Evolutionary conservation across 2,797 vertebrate species (phyloP), one percentile per base, ranked within the genome.

Genomic region (Okamejei kenojei): DNA sequence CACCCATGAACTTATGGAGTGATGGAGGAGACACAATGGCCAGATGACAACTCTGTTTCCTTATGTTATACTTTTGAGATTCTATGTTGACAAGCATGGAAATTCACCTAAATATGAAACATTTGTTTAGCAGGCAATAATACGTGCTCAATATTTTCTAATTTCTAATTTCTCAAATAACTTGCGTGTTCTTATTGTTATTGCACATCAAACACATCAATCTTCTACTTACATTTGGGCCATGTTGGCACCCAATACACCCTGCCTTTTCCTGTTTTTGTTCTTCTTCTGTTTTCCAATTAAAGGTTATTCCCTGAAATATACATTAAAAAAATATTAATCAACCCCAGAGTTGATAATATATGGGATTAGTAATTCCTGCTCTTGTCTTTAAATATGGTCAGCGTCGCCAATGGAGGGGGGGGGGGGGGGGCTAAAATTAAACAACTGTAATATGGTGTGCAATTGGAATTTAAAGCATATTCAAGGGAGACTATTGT

Each of bases 281-380:
- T 88, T 88, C 61, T 76, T 91, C 68, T 74, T 74, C 71, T 17
- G 90, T 92, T 54, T 73, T 92, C 68, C 68, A 76, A 45, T 92
- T 73, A 76, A 92, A 92, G 13, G 90, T 74, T 11, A 92, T 19
- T 74, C 90, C 90, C 90, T 92, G 35, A 54, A 29, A 92, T 10
- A 45, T 74, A 54, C 17, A 26, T 92, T 76, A 10, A 11, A 91
- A 45, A 23, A 73, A 92, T 38, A 73, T 71, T 71, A 91, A 38
- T 90, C 23, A 23, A 26, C 11, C 23, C 15, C 29, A 32, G 8
- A 92, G 38, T 68, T 68, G 32, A 26, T 88, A 8, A 11, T 74
- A 21, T 74, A 35, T 91, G 0, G 35, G 68, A 45, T 26, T 54
- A 91, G 71, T 38, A 76, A 6, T 54, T 73, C 38, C 38, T 15